Evolutionary conservation across 2,888 invertebrate genomes (phyloP), one percentile per base, ranked within the genome.

Genomic region (Xanthia togata): DNA sequence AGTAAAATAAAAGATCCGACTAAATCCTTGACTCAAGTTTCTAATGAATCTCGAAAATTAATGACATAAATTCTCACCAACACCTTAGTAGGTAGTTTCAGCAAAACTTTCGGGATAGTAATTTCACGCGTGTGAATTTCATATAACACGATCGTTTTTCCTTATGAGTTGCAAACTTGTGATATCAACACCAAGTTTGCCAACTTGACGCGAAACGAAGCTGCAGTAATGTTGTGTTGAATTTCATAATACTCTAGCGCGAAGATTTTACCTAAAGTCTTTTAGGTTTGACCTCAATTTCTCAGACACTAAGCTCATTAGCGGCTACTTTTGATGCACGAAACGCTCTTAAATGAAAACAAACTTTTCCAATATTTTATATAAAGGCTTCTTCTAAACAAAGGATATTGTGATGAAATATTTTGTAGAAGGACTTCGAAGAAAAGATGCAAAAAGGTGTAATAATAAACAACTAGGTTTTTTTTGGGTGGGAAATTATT

Each of bases 51-150:
- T 82, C 12, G 68, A 73, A 75, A 86, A 84, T 84, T 83, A 86
- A 86, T 83, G 67, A 60, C 63, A 60, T 74, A 83, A n/a, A 72
- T 83, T 83, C 44, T 63, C 76, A 63, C 73, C 53, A 85, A 77
- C 77, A 82, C n/a, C 85, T 71, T 70, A 80, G 83, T 70, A 78
- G 60, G 81, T 81, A 64, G 35, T 75, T 72, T 47, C 31, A 38
- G 53, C 78, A 38, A 73, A 83, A 83, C 65, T 83, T 85, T 83
- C 44, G 70, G 70, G 57, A 70, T 72, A 74, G 83, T 83, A 85
- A 83, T 83, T 83, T 83, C 83, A 83, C 86, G 83, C 78, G 86
- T 82, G 62, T 85, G 71, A 70, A 72, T 82, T 85, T 83, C 83
- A 78, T 78, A 83, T 85, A 72, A 67, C 78, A 82, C 50, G 83